Evolutionary conservation across 2,797 vertebrate genomes (phyloP).

Genomic region (Sparus aurata): DNA sequence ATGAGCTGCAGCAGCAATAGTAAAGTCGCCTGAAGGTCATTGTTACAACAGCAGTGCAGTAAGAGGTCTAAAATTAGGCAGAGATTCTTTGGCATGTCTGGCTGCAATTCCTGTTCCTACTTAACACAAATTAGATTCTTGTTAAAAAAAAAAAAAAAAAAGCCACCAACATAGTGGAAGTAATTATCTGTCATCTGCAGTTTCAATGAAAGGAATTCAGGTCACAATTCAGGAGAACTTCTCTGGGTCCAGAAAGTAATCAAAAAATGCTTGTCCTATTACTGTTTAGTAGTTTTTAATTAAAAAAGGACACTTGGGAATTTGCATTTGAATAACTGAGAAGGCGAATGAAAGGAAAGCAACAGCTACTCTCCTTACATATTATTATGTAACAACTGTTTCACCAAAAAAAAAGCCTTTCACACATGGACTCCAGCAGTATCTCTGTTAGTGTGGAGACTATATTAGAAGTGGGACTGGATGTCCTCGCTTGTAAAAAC

Average conservation of each 20-base stretch:
- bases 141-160: neutral
- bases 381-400: neutral
- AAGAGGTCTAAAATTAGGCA: constrained; percentile 74
- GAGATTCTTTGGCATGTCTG: constrained; percentile 49
- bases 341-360: neutral
- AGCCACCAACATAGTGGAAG: neutral
- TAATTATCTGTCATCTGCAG: neutral
- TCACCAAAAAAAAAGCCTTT: neutral
- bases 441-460: neutral
- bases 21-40: constrained; percentile 44
- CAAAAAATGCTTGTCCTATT: neutral
- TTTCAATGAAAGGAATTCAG: constrained; percentile 4
- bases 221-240: neutral
- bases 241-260: neutral
- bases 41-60: constrained; percentile 57
- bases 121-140: constrained; percentile 11
- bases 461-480: constrained; percentile 1
- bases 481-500: constrained; percentile 34
- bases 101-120: constrained; percentile 46
- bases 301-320: too few species aligned
- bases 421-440: neutral
- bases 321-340: neutral
- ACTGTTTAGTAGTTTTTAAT: neutral
- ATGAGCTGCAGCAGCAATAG: constrained; percentile 41
- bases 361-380: neutral